phyloP scores from a whole-genome alignment of 2,888 invertebrate species.

The Helleia helle region DNA sequence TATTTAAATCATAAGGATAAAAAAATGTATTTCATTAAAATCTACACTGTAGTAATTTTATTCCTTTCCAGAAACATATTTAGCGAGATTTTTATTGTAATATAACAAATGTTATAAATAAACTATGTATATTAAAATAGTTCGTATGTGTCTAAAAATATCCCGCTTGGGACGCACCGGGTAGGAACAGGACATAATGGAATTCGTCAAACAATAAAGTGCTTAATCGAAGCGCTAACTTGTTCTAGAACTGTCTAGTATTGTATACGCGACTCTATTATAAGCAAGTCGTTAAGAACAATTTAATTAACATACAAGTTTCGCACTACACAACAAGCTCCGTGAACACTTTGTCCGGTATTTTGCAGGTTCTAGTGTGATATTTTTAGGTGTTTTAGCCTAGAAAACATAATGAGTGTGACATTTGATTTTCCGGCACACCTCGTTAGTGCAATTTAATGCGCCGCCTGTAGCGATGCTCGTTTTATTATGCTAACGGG shows the following conservation, averaged over 20 bases:
- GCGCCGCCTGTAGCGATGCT: slow-evolving; percentile 50
- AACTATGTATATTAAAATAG: no score
- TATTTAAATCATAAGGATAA: no score
- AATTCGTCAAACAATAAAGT: slow-evolving; percentile 2
- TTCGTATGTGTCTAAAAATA: no score
- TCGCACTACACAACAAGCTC: background rate
- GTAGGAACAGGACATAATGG: slow-evolving; percentile 3
- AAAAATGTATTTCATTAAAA: no score
- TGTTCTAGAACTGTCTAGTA: slow-evolving; percentile 3
- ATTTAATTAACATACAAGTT: no score
- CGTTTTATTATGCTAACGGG: slow-evolving; percentile 65
- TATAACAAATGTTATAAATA: no score
- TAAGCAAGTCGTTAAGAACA: background rate
- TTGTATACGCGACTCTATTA: slow-evolving; percentile 1
- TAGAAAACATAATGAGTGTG: slow-evolving; percentile 25
- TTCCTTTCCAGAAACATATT: no score
- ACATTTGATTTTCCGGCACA: slow-evolving; percentile 32
- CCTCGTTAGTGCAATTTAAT: slow-evolving; percentile 43
- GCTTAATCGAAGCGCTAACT: slow-evolving; percentile 5
- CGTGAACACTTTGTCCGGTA: background rate
- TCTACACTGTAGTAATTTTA: no score
- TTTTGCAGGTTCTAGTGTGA: slow-evolving; percentile 2
- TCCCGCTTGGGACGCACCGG: background rate
- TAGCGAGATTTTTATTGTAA: no score
- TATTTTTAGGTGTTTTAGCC: slow-evolving; percentile 8